These are phyloP conservation scores for Tachina fera DNA, from an alignment of 2,888 invertebrate species.

Conservation along the genomic window DNA sequence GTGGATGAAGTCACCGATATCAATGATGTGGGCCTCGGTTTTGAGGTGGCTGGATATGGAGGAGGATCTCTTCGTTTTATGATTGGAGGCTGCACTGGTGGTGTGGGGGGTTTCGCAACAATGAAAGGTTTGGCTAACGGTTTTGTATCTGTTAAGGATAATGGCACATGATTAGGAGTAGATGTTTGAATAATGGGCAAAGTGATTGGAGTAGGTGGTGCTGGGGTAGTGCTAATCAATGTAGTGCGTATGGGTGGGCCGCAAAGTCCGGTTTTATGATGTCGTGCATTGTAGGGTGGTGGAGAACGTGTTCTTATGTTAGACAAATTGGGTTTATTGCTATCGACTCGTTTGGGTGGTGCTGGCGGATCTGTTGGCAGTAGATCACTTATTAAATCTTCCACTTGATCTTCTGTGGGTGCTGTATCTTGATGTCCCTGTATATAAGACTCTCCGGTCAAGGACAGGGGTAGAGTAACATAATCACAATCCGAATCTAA, in stretches of 20 bases:
- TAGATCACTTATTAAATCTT: constrained; percentile 83
- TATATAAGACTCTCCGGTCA: constrained; percentile 85
- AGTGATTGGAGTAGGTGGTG: constrained; percentile 35
- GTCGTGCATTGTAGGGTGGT: constrained; percentile 88
- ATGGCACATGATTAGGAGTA: constrained; percentile 66
- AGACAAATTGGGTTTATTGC: constrained; percentile 83
- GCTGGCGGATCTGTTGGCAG: constrained; percentile 85
- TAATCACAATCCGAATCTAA: constrained; percentile 95
- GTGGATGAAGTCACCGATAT: constrained; percentile 79
- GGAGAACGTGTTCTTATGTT: constrained; percentile 84
- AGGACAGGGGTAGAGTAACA: constrained; percentile 88
- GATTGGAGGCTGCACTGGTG: constrained; percentile 65
- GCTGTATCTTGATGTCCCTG: constrained; percentile 86
- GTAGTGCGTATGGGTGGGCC: constrained; percentile 79
- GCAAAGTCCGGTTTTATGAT: constrained; percentile 85
- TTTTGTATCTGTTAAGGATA: constrained; percentile 68
- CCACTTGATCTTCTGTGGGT: constrained; percentile 84
- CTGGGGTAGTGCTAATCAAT: constrained; percentile 33
- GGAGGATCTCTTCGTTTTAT: constrained; percentile 85
- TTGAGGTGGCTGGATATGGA: constrained; percentile 86
- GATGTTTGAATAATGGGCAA: constrained; percentile 65
- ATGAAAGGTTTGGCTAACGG: constrained; percentile 54
- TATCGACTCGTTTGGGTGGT: constrained; percentile 88
- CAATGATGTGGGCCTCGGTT: constrained; percentile 82
- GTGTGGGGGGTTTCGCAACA: constrained; percentile 52